Conservation (phyloP, 1,140 invertebrate genomes). For the Triops longicaudatus region DNA sequence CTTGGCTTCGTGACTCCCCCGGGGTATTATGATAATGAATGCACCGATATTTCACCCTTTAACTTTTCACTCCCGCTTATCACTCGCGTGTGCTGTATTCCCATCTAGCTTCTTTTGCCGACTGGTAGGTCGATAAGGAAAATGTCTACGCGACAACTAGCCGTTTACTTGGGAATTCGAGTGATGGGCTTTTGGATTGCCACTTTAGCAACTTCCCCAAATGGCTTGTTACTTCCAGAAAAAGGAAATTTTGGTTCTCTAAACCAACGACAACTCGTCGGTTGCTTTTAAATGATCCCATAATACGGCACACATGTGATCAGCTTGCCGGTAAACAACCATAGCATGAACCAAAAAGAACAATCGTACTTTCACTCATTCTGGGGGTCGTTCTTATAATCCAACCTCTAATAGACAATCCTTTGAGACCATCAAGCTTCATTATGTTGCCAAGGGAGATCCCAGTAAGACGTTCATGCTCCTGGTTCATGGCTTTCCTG, state of each 20-base stretch:
- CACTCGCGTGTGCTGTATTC: too few relatives aligned
- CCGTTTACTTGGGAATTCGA: neutral
- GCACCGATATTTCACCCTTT: too few relatives aligned
- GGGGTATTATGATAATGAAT: too few relatives aligned
- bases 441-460: slow-evolving; percentile 17
- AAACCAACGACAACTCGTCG: neutral
- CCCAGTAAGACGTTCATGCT: slow-evolving; percentile 37
- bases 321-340: neutral
- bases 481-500: slow-evolving; percentile 45
- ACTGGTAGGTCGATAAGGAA: neutral
- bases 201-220: neutral
- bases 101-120: too few relatives aligned
- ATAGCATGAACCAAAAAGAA: neutral
- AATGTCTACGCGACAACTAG: neutral
- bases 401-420: neutral
- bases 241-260: neutral
- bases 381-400: too few relatives aligned
- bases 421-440: slow-evolving; percentile 1
- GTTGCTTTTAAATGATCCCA: neutral
- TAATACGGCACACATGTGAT: neutral
- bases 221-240: neutral
- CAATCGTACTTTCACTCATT: neutral
- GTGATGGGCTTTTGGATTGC: neutral
- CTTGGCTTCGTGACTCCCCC: too few relatives aligned
- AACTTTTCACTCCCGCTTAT: too few relatives aligned